Evolutionary conservation across 2,797 vertebrate genomes (phyloP), one percentile per base, ranked within the genome.

Genomic region (Vespertilio murinus): DNA sequence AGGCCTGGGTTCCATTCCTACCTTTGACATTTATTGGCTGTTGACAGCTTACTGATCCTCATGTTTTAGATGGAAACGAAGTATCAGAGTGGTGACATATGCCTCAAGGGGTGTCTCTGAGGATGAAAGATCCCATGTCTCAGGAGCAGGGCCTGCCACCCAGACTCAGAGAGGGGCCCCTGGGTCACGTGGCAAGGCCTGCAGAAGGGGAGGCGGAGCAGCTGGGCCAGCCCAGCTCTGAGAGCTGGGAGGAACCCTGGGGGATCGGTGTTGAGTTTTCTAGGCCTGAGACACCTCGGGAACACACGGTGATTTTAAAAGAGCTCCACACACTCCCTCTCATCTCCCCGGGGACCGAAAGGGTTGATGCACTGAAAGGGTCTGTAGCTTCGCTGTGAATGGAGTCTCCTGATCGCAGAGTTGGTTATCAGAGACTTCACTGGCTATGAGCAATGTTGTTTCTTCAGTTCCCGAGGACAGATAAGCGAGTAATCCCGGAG

Each of bases 381-480:
- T 73, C 67, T 93, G 90, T 75, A 47, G 52, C 90, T 89, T 96
- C 52, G 4, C 33, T 23, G 16, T 91, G 91, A 94, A 89, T 61
- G 82, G 59, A 90, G 75, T 47, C n/a, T n/a, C 42, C 79, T 97
- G 94, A 91, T 91, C 88, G 0, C 20, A 17, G 83, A 95, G 92
- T 96, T 95, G 83, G 73, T 96, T 95, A 93, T 95, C 64, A 2
- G 40, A 94, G 89, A 87, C 61, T 96, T 91, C 86, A 4, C 71
- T 95, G 89, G 77, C 40, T 87, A 74, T 91, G 77, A 95, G 86
- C 90, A 93, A 94, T 56, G 83, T 2, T 83, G 70, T 88, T 93
- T 80, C 90, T 94, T 87, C 79, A 78, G 64, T 54, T 89, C 83
- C 56, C 54, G 8, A 77, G 69, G 83, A 93, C 80, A 89, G 87